Evolutionary conservation across 2,888 invertebrate genomes (phyloP), one percentile per base, ranked within the genome.

Genomic region (Clistopyga incitator): DNA sequence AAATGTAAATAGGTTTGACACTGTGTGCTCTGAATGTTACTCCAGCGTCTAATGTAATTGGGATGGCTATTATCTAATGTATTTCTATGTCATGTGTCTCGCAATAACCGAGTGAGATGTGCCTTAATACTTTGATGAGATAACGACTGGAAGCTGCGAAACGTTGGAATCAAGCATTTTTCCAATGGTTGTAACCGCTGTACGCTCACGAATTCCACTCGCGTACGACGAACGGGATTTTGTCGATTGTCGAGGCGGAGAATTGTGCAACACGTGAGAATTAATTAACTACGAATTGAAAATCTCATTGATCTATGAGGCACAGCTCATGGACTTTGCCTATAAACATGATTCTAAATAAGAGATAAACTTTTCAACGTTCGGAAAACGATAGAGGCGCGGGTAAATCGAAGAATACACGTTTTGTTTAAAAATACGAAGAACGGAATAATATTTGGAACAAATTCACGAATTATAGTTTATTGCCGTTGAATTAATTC

Each of bases 1-100:
- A 88, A 87, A 77, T 89, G 88, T 89, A 88, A 88, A 89, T 88
- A 88, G 86, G 88, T 88, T 87, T 88, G 85, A 89, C 86, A 89
- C 85, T 84, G 81, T 87, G 80, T 76, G 34, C 68, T 82, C 71
- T 83, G 80, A 81, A 84, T 87, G 84, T 86, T 87, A 85, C 86
- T 82, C 52, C 20, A 47, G 72, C 76, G 74, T 78, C 61, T 85
- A 78, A 84, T 84, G 79, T 86, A 79, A 82, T 82, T 82, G 75
- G 83, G 82, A 81, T 68, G 64, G 79, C 84, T 80, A 84, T 85
- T 84, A 86, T 82, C 83, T 85, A 85, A 82, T 85, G 76, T 79
- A 80, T 84, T 87, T 84, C 70, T 82, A 83, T 82, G 84, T 82
- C 82, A 84, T 82, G 75, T 84, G 81, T 82, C 64, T 38, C 81